A percentile compares a stretch with the other conserved stretches of the same genome.
phyloP scores from a whole-genome alignment of 2,113 vertebrate genomes.

The Empidonax alnorum region DNA sequence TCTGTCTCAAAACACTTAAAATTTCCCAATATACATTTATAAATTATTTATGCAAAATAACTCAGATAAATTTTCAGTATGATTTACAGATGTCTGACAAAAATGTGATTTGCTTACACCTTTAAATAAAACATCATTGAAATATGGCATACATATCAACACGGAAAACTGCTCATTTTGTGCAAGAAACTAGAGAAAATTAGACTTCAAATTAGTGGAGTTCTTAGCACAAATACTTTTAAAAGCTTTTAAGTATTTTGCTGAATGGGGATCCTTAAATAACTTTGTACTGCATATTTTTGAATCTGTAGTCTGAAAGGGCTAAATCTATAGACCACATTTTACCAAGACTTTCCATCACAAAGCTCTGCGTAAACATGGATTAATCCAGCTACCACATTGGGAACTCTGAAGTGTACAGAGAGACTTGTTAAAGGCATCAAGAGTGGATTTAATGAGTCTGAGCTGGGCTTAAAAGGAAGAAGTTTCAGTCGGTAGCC shows the following conservation, averaged over 20 bases:
- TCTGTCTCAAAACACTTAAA: slow-evolving; percentile 15
- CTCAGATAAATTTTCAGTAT: not conserved
- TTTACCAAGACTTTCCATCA: not conserved
- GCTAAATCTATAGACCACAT: not conserved
- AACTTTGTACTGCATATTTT: not conserved
- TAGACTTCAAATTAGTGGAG: not conserved
- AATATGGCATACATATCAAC: not conserved
- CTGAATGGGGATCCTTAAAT: not conserved
- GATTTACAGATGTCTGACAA: not conserved
- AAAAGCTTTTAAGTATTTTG: not conserved
- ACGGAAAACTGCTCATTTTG: not conserved
- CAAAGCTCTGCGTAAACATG: not conserved
- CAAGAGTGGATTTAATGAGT: not conserved
- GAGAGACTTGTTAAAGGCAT: not conserved
- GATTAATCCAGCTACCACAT: not conserved
- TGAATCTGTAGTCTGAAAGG: not conserved
- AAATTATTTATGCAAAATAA: slow-evolving; percentile 8
- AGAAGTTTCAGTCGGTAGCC: not conserved
- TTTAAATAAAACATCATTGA: not conserved
- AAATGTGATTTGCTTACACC: not conserved
- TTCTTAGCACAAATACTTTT: not conserved
- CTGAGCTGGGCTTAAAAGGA: slow-evolving; percentile 5
- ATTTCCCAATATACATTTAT: not conserved
- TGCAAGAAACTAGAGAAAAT: not conserved
- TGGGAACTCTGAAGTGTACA: not conserved